Conservation (phyloP, 2,888 invertebrate species). For the Oegoconia quadripuncta region DNA sequence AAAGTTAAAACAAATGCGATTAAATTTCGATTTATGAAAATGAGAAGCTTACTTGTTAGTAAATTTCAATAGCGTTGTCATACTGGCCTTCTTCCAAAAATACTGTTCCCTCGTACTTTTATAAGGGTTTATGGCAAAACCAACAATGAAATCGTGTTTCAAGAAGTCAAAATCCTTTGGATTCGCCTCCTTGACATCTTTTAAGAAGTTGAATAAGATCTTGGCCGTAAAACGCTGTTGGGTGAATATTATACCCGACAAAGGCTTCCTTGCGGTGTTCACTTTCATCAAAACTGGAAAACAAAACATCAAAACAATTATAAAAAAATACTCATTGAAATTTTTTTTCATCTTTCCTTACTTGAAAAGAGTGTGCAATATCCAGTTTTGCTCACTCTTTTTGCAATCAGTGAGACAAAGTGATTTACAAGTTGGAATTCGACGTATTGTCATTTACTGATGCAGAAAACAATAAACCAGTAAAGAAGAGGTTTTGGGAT, state of each 20-base stretch:
- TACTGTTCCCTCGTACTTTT: conserved; percentile 76
- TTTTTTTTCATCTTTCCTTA: no score
- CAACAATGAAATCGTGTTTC: conserved; percentile 86
- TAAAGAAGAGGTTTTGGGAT: not conserved
- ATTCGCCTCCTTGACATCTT: conserved; percentile 62
- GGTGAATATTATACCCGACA: conserved; percentile 87
- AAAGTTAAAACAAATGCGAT: no score
- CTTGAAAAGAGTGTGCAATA: no score
- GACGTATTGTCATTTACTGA: no score
- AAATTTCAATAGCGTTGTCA: conserved; percentile 71
- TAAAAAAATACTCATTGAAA: not conserved
- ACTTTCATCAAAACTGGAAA: conserved; percentile 40
- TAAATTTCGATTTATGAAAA: no score
- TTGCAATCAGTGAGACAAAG: no score
- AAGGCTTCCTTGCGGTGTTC: conserved; percentile 54
- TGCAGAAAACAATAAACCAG: no score
- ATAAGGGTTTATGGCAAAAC: conserved; percentile 79
- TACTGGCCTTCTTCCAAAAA: conserved; percentile 76
- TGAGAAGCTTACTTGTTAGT: conserved; percentile 49
- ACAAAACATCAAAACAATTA: not conserved
- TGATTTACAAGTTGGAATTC: no score
- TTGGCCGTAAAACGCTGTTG: conserved; percentile 87
- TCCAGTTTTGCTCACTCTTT: no score
- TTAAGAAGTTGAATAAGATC: conserved; percentile 83
- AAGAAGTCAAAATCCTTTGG: conserved; percentile 75